Base-by-base conservation (phyloP, 1,140 invertebrate genomes). In the Parapsyche elsis region DNA sequence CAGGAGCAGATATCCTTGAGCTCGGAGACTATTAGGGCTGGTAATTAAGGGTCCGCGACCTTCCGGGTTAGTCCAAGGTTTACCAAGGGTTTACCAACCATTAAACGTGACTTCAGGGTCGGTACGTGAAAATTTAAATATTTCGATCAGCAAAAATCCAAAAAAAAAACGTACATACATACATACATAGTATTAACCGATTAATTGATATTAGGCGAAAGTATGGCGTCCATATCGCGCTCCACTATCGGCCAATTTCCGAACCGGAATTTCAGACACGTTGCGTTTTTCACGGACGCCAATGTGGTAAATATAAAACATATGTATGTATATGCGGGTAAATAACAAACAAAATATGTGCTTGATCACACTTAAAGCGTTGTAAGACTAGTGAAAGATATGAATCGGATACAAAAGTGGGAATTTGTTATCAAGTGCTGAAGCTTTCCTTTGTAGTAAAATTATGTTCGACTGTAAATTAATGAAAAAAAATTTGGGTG, bases 1-100 rank as follows among this genome's bases (percentile, higher is more conserved):
- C 59, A 61, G 21, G 59, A 21, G 9, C 59, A 61, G 9, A 12
- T 24, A 67, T 67, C 64, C 64, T 67, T 67, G 64, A 67, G 21
- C 49, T 61, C 57, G 57, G n/a, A 12, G 12, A 21, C 57, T 21
- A 67, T 26, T 26, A 67, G 64, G 1, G 64, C 23, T 53, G 49
- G 49, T 16, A 10, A 67, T 67, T 67, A 67, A 67, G 64, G 64
- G 64, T 26, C 16, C 10, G 23, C 5, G 24, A 67, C 64, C 64
- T 67, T 67, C 24, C 21, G 23, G 4, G n/a, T n/a, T 23, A 21
- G 49, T 12, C 23, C 0, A 26, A 23, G 64, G 64, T 67, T 26
- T 23, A 67, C 0, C 9, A 53, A 38, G 30, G 30, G 30, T n/a
- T n/a, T n/a, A 38, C 2, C 2, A 7, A 2, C 2, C 16, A 61